These are phyloP conservation scores for Nasonia giraulti DNA, from an alignment of 1,140 invertebrate genomes.

Conservation along the genomic window DNA sequence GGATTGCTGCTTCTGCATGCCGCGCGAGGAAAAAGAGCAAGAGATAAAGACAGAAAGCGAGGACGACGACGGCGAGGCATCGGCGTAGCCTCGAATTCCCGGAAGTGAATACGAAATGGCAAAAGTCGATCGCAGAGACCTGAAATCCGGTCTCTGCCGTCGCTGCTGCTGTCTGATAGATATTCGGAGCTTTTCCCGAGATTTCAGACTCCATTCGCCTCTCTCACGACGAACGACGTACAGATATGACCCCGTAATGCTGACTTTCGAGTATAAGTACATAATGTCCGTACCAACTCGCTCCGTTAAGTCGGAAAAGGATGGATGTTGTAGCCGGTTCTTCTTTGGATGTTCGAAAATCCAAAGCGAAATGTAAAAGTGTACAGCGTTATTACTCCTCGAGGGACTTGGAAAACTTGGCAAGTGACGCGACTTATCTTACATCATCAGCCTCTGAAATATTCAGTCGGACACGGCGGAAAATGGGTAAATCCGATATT, in stretches of 20 bases:
- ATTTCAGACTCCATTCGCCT: not conserved
- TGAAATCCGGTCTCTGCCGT: constrained; percentile 3
- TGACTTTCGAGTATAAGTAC: not conserved
- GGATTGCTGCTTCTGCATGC: not conserved
- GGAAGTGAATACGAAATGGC: constrained; percentile 36
- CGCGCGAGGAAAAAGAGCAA: no score
- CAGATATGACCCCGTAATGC: not conserved
- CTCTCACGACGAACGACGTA: not conserved
- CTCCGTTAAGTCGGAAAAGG: no score
- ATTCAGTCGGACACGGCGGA: no score
- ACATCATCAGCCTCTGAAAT: no score
- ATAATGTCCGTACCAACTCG: no score
- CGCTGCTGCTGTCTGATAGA: not conserved
- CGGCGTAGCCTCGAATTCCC: not conserved
- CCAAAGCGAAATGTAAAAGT: not conserved
- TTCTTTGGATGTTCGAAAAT: not conserved
- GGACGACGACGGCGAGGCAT: no score
- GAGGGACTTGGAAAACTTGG: no score
- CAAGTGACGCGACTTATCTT: no score
- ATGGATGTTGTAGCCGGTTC: no score
- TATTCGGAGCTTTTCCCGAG: constrained; percentile 4
- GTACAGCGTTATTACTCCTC: no score
- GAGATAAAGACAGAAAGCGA: not conserved
- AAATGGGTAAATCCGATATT: no score
- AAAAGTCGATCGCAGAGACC: constrained; percentile 24